Conservation (phyloP, 2,888 invertebrate species). For the Alloplasta piceator region DNA sequence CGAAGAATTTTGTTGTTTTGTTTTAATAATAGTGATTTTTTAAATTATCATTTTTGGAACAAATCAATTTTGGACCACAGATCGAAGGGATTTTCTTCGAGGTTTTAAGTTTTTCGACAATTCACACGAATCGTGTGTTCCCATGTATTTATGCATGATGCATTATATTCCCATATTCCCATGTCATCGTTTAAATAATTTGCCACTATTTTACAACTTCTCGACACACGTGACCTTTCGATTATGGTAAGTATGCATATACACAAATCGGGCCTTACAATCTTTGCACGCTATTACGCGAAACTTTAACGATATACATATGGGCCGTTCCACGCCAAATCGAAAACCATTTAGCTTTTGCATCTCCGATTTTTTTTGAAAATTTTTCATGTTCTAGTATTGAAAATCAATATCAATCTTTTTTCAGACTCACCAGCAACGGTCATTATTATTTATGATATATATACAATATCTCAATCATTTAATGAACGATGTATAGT, state of each 20-base stretch:
- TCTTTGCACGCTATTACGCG: constrained; percentile 28
- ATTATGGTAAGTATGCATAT: constrained; percentile 55
- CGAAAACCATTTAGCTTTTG: too few species aligned
- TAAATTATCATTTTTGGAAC: constrained; percentile 31
- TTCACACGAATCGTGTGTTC: constrained; percentile 1
- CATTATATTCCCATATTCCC: constrained; percentile 53
- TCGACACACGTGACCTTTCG: constrained; percentile 56
- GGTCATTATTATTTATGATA: too few species aligned
- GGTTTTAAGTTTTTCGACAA: neutral
- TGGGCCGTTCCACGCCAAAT: too few species aligned
- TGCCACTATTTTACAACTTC: constrained; percentile 61
- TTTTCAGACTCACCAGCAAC: too few species aligned
- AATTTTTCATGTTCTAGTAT: too few species aligned
- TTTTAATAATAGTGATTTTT: neutral
- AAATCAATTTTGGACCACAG: constrained; percentile 18
- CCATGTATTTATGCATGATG: neutral
- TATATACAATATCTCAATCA: too few species aligned
- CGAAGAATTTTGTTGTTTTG: neutral
- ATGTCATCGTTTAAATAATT: constrained; percentile 65
- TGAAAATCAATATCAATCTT: too few species aligned
- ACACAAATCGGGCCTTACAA: constrained; percentile 23
- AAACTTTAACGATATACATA: constrained; percentile 35
- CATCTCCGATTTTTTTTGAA: too few species aligned
- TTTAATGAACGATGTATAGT: too few species aligned
- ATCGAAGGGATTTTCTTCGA: neutral